Evolutionary conservation across 2,888 invertebrate genomes (phyloP), one percentile per base, ranked within the genome.

Genomic region (Tubulanus polymorphus): DNA sequence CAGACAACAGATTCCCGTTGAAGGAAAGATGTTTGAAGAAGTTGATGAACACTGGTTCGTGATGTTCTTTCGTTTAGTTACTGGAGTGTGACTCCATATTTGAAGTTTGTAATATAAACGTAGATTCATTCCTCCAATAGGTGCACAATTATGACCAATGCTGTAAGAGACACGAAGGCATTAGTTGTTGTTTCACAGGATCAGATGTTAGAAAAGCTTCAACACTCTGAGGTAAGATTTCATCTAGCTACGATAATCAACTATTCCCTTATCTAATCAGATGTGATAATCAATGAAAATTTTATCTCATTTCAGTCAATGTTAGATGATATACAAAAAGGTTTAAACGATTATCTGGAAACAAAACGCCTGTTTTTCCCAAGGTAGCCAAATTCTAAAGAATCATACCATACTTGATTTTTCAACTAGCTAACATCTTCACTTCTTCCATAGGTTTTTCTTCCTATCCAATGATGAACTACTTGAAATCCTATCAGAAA

Each of bases 381-480:
- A 53, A 72, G 76, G 75, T 76, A 59, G 27, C n/a, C n/a, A n/a
- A n/a, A n/a, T n/a, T n/a, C n/a, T n/a, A n/a, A n/a, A n/a, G n/a
- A n/a, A n/a, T n/a, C n/a, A n/a, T n/a, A n/a, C n/a, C n/a, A n/a
- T n/a, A n/a, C n/a, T n/a, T n/a, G n/a, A n/a, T n/a, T n/a, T n/a
- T n/a, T n/a, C n/a, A n/a, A n/a, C n/a, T n/a, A n/a, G n/a, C n/a
- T 45, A 20, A 27, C 3, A 10, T 27, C 20, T 37, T 23, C 18
- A 15, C 3, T 29, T 5, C 10, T 18, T 18, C 12, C n/a, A 25
- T 18, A 73, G 75, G 51, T 76, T 79, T 62, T 79, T 78, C 69
- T 78, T 79, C 65, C 57, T 79, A 58, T 78, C 79, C 48, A 79
- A 77, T 61, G 76, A 78, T 60, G 78, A 79, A 56, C 63, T 79